phyloP scores from a whole-genome alignment of 2,797 vertebrate species.

The Discoglossus pictus region DNA sequence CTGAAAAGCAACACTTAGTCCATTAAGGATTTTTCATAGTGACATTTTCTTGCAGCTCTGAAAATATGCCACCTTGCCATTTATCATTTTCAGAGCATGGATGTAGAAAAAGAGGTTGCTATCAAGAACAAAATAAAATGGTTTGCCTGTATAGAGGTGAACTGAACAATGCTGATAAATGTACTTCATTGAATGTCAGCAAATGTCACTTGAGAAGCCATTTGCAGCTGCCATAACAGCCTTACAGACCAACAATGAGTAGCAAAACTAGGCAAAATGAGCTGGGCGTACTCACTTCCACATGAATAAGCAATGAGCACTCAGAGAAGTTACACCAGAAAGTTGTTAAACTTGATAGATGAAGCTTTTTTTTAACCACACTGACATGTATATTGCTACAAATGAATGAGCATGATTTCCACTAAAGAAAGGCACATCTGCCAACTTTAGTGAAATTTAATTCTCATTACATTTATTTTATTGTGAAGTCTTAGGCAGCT shows the following conservation, averaged over 20 bases:
- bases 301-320: slow-evolving; percentile 95
- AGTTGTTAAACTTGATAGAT: slow-evolving; percentile 88
- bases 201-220: slow-evolving; percentile 99
- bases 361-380: slow-evolving; percentile 67
- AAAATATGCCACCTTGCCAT: slow-evolving; percentile 88
- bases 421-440: slow-evolving; percentile 41
- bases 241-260: slow-evolving; percentile 83
- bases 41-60: slow-evolving; percentile 95
- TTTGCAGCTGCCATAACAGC: slow-evolving; percentile 93
- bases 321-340: slow-evolving; percentile 86
- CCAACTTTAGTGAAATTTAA: slow-evolving; percentile 43
- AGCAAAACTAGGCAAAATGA: slow-evolving; percentile 81
- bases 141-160: slow-evolving; percentile 91
- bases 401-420: slow-evolving; percentile 53
- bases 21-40: slow-evolving; percentile 95
- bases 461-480: slow-evolving; percentile 44
- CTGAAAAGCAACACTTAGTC: slow-evolving; percentile 99
- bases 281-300: slow-evolving; percentile 87
- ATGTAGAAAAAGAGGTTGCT: slow-evolving; percentile 83
- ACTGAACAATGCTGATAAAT: slow-evolving; percentile 96
- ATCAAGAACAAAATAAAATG: slow-evolving; percentile 90
- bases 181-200: slow-evolving; percentile 98
- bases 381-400: slow-evolving; percentile 52
- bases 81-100: slow-evolving; percentile 89
- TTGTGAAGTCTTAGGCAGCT: slow-evolving; percentile 30